Evolutionary conservation across 2,888 invertebrate genomes (phyloP).

Genomic region (Anthophora plumipes): DNA sequence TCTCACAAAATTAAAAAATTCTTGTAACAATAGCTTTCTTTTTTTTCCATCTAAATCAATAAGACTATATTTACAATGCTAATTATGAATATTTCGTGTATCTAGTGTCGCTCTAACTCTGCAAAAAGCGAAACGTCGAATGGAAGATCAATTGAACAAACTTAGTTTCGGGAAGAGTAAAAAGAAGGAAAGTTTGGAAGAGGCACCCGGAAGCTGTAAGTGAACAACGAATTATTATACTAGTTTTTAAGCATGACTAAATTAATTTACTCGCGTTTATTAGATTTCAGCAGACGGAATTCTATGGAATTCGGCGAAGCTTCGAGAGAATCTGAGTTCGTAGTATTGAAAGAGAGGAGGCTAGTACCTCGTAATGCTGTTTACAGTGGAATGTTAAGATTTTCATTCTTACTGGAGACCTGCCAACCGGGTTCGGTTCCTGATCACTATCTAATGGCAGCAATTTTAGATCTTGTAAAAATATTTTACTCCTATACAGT

Average conservation of each 20-base stretch:
- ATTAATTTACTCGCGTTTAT: not conserved
- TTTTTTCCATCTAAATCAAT: no score
- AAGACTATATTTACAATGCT: not conserved
- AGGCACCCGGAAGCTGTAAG: slow-evolving; percentile 92
- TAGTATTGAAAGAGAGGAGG: slow-evolving; percentile 94
- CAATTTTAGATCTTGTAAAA: slow-evolving; percentile 95
- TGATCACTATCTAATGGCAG: slow-evolving; percentile 97
- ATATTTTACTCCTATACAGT: slow-evolving; percentile 29
- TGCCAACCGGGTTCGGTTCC: slow-evolving; percentile 98
- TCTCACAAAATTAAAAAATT: not conserved
- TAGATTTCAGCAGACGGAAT: slow-evolving; percentile 91
- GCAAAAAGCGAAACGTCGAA: slow-evolving; percentile 93
- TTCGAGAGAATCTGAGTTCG: slow-evolving; percentile 94
- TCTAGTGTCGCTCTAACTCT: slow-evolving; percentile 88
- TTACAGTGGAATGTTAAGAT: slow-evolving; percentile 94
- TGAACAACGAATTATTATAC: not conserved
- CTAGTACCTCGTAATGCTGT: slow-evolving; percentile 92
- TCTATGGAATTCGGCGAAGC: slow-evolving; percentile 93
- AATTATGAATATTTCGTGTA: slow-evolving; percentile 23
- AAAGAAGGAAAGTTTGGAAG: slow-evolving; percentile 96
- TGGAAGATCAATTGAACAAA: slow-evolving; percentile 95
- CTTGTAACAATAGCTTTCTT: not conserved
- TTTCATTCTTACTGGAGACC: slow-evolving; percentile 96
- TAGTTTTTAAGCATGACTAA: not conserved
- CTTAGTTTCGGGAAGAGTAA: slow-evolving; percentile 93